Conservation (phyloP, 2,888 invertebrate species). For the Andrena chrysosceles region DNA sequence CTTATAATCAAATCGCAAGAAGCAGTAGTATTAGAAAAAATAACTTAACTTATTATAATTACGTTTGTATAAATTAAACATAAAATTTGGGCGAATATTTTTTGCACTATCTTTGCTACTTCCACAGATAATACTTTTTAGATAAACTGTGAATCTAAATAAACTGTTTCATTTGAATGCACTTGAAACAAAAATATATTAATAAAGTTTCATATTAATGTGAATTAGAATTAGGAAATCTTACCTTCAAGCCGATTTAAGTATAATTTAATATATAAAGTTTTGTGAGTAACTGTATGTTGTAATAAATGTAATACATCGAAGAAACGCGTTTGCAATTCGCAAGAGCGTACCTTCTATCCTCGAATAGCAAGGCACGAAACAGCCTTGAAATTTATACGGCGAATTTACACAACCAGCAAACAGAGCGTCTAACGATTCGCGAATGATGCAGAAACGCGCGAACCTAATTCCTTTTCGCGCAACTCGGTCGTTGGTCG, state of each 20-base stretch:
- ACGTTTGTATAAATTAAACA: too few species aligned
- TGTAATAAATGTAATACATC: neutral
- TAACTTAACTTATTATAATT: too few species aligned
- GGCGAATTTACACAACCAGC: conserved; percentile 28
- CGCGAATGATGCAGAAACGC: conserved; percentile 22
- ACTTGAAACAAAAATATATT: too few species aligned
- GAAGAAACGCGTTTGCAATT: conserved; percentile 58
- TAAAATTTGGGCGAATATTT: too few species aligned
- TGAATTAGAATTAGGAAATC: conserved; percentile 38
- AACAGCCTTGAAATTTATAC: conserved; percentile 42
- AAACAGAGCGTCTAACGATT: conserved; percentile 35
- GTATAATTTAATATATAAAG: conserved; percentile 28
- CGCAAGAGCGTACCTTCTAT: conserved; percentile 10
- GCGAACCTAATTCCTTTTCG: conserved; percentile 27
- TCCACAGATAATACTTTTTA: too few species aligned
- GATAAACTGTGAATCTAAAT: too few species aligned
- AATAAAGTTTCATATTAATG: too few species aligned
- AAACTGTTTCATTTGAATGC: too few species aligned
- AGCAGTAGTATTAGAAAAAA: too few species aligned
- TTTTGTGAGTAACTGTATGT: conserved; percentile 47
- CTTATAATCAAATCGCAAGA: too few species aligned
- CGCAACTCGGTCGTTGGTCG: neutral
- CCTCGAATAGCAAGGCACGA: neutral
- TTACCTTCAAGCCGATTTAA: neutral
- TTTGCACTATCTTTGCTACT: too few species aligned